Evolutionary conservation across 2,113 vertebrate species (phyloP).

Genomic region (Cryptoleucopteryx plumbea): DNA sequence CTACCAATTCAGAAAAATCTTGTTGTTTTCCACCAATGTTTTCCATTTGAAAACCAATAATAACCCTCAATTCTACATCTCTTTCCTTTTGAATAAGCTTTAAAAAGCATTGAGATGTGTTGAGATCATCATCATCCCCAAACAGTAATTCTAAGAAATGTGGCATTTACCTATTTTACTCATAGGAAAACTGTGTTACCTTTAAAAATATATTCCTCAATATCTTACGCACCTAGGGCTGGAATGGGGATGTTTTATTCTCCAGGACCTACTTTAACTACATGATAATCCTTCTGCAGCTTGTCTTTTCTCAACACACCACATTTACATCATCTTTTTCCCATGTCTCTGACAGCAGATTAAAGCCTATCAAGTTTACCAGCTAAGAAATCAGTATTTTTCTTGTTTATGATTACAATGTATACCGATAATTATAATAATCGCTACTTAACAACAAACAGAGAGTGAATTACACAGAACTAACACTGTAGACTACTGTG

Average conservation of each 20-base stretch:
- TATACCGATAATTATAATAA: background rate
- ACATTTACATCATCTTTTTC: background rate
- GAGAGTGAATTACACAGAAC: background rate
- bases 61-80: background rate
- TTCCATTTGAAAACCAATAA: background rate
- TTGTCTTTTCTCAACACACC: background rate
- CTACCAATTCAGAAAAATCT: background rate
- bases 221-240: background rate
- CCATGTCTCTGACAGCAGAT: background rate
- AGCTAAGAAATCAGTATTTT: background rate
- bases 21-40: background rate
- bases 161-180: background rate
- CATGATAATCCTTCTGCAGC: background rate
- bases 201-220: background rate
- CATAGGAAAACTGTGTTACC: background rate
- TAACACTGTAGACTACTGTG: background rate
- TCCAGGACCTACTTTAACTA: background rate
- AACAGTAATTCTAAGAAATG: background rate
- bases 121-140: background rate
- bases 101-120: background rate
- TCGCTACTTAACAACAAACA: background rate
- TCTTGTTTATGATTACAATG: background rate
- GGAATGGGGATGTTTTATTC: background rate
- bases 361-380: background rate
- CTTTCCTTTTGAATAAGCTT: background rate